Evolutionary conservation across 2,888 invertebrate genomes (phyloP).

Genomic region (Megamerina dolium): DNA sequence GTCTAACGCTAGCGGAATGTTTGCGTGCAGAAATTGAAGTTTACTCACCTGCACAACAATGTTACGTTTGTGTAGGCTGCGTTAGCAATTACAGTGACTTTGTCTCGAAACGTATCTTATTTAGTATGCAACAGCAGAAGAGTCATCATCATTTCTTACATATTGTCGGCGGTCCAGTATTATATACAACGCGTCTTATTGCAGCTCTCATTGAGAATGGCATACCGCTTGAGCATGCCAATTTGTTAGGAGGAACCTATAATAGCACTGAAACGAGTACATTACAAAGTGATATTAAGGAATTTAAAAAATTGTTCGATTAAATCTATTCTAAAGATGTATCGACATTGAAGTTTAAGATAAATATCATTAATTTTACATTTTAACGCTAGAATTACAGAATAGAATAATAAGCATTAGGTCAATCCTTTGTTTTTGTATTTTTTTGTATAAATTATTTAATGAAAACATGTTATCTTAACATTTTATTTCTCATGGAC

Average conservation of each 20-base stretch:
- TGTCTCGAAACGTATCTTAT: conserved; percentile 71
- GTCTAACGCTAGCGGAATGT: conserved; percentile 61
- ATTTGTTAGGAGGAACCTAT: conserved; percentile 9
- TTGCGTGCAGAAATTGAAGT: conserved; percentile 65
- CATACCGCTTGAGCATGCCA: conserved; percentile 21
- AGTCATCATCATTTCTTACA: conserved; percentile 57
- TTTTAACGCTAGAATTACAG: too few species aligned
- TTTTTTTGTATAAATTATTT: too few species aligned
- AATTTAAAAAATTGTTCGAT: conserved; percentile 10
- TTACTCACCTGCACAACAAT: conserved; percentile 60
- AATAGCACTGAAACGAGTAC: conserved; percentile 1
- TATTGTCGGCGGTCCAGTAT: conserved; percentile 64
- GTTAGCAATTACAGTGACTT: conserved; percentile 67
- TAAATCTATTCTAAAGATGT: too few species aligned
- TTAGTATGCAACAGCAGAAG: conserved; percentile 59
- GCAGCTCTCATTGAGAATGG: conserved; percentile 67
- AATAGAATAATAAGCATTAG: too few species aligned
- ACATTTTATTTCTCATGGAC: too few species aligned
- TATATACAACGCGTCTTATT: conserved; percentile 69
- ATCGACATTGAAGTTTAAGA: too few species aligned
- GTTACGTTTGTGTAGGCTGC: conserved; percentile 68
- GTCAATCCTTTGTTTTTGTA: too few species aligned
- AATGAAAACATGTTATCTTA: too few species aligned
- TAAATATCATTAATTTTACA: too few species aligned
- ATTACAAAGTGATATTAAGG: conserved; percentile 6